Evolutionary conservation across 2,888 invertebrate genomes (phyloP).

Genomic region (Podabrus alpinus): DNA sequence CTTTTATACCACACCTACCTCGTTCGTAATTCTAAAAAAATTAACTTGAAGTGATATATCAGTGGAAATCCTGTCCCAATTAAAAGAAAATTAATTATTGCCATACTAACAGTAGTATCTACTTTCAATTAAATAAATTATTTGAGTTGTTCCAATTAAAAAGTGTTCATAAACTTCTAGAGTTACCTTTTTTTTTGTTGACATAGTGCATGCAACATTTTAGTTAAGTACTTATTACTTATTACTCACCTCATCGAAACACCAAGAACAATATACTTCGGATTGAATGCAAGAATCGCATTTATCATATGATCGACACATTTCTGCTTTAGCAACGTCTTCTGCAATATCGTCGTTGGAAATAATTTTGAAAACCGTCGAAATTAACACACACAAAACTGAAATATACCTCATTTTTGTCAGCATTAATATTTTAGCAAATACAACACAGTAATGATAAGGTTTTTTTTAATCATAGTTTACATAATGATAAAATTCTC

Average conservation of each 20-base stretch:
- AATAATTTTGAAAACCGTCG: background rate
- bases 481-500: constrained; percentile 6
- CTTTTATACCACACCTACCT: constrained; percentile 23
- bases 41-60: background rate
- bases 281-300: constrained; percentile 42
- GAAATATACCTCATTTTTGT: background rate
- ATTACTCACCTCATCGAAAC: constrained; percentile 41
- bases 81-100: too few relatives aligned
- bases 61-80: too few relatives aligned
- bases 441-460: background rate
- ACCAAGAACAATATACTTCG: constrained; percentile 43
- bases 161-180: background rate
- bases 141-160: background rate
- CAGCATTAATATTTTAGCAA: background rate
- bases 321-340: constrained; percentile 1
- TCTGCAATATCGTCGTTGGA: background rate
- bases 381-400: background rate
- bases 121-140: background rate
- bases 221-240: too few relatives aligned
- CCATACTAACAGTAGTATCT: too few relatives aligned
- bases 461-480: background rate
- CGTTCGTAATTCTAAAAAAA: constrained; percentile 23
- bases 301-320: constrained; percentile 33
- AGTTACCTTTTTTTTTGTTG: background rate
- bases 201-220: background rate